Evolutionary conservation across 2,113 vertebrate species (phyloP).

Genomic region (Megaptera novaeangliae): DNA sequence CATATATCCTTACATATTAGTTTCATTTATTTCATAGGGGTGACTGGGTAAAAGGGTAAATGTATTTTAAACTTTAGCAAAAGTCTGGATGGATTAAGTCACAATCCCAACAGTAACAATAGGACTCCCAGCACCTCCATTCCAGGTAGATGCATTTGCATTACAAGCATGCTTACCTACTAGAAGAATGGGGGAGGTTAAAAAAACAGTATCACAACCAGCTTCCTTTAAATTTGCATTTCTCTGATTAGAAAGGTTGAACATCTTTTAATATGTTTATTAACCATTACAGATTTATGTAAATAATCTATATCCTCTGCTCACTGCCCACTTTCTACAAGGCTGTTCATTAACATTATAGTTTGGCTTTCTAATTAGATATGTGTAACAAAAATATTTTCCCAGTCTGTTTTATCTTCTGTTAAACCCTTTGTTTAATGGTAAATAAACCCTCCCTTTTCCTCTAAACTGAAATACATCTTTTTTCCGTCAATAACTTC

Average conservation of each 20-base stretch:
- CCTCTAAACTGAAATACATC: neutral
- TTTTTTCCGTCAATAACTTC: neutral
- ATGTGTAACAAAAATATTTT: neutral
- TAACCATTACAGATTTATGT: neutral
- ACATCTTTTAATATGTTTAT: neutral
- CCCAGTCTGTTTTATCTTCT: neutral
- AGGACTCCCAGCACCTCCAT: neutral
- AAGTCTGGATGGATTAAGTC: neutral
- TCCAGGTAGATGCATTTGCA: neutral
- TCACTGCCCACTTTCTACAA: neutral
- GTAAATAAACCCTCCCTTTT: neutral
- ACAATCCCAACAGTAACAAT: neutral
- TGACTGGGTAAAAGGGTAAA: neutral
- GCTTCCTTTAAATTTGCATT: neutral
- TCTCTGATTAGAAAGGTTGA: neutral
- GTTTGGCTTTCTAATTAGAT: neutral
- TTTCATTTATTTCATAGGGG: conserved; percentile 14
- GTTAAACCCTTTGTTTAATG: neutral
- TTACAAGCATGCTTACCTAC: neutral
- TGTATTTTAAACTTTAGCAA: neutral
- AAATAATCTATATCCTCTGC: neutral
- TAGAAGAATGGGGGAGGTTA: neutral
- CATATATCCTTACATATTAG: neutral
- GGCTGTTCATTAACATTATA: neutral
- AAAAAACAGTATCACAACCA: neutral